Evolutionary conservation across 2,113 vertebrate genomes (phyloP).

Genomic region (Seriola aureovittata): DNA sequence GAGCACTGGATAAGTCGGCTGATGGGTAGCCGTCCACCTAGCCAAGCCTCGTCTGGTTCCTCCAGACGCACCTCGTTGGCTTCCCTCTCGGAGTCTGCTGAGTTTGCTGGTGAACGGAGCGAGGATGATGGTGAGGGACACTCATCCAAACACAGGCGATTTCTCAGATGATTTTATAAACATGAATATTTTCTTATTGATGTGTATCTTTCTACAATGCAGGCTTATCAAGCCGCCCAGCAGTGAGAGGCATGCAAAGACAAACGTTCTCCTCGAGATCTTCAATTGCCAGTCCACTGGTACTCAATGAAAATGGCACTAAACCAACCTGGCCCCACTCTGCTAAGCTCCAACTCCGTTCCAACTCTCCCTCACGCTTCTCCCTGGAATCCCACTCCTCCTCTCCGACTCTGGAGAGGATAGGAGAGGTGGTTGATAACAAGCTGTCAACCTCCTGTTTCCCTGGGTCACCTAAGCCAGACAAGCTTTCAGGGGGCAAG

Average conservation of each 20-base stretch:
- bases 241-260: constrained; percentile 94
- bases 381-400: constrained; percentile 93
- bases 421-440: constrained; percentile 92
- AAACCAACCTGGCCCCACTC: constrained; percentile 94
- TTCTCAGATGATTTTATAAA: neutral
- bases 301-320: constrained; percentile 90
- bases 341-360: constrained; percentile 94
- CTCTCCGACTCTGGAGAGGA: constrained; percentile 92
- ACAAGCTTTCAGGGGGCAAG: constrained; percentile 84
- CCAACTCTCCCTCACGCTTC: constrained; percentile 94
- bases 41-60: constrained; percentile 94
- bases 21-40: constrained; percentile 95
- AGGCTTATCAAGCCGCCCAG: constrained; percentile 93
- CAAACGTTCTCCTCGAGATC: constrained; percentile 94
- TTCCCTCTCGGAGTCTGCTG: constrained; percentile 94
- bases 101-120: constrained; percentile 93
- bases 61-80: constrained; percentile 95
- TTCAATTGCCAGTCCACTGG: constrained; percentile 95
- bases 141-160: constrained; percentile 11
- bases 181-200: constrained; percentile 6
- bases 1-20: constrained; percentile 98
- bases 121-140: constrained; percentile 93
- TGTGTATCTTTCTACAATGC: constrained; percentile 64
- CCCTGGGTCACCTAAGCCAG: constrained; percentile 83
- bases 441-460: constrained; percentile 90